A percentile compares a stretch with the other conserved stretches of the same genome.
These are phyloP conservation scores for Acanthornis magna DNA, from an alignment of 2,797 vertebrate genomes.

Conservation along the genomic window DNA sequence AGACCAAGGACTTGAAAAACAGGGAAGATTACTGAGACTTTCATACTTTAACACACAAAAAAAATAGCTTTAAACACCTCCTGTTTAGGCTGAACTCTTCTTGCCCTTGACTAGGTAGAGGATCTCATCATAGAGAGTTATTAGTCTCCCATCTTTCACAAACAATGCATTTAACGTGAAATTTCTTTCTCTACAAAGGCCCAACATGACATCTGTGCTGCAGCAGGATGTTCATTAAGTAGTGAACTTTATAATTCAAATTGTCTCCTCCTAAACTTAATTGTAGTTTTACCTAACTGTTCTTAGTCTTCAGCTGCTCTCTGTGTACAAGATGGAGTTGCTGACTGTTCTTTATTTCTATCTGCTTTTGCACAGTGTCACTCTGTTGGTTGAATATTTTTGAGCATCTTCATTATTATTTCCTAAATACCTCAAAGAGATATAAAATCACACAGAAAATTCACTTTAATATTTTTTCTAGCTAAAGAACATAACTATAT, in stretches of 20 bases:
- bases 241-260: background rate
- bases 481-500: background rate
- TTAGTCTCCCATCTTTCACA: background rate
- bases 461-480: background rate
- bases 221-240: background rate
- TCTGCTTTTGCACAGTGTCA: background rate
- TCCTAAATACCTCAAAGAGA: background rate
- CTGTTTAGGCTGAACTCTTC: background rate
- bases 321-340: background rate
- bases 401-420: background rate
- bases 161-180: background rate
- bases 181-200: background rate
- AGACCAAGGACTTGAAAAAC: background rate
- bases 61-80: background rate
- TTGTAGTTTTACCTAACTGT: background rate
- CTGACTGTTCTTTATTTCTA: background rate
- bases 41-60: background rate
- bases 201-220: accelerated
- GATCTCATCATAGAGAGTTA: background rate
- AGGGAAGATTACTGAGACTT: background rate
- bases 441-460: background rate
- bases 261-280: background rate
- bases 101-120: background rate
- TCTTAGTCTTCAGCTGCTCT: background rate
- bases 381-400: background rate